Evolutionary conservation across 1,140 invertebrate species (phyloP), one percentile per base, ranked within the genome.

Genomic region (Parasteatoda tepidariorum): DNA sequence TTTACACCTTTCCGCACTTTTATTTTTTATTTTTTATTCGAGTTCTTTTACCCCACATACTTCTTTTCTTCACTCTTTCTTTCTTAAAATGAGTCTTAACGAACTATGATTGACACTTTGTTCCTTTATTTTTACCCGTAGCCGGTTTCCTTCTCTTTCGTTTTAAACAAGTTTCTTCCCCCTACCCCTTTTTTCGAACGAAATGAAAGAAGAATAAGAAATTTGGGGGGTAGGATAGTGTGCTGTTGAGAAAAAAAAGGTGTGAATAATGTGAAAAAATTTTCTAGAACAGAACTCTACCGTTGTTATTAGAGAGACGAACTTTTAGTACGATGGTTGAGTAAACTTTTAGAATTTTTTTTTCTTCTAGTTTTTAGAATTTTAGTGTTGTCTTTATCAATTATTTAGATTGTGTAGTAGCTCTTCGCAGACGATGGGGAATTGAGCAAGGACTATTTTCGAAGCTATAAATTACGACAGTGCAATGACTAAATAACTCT

Each of bases 91-190:
- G 57, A 82, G 78, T 48, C 34, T 67, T 82, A 82, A 82, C 78
- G 78, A 82, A 82, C 78, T 82, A 82, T 82, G 78, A 82, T 82
- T 82, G 78, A 82, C 78, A 41, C 38, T n/a, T 41, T 55, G 74
- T 66, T 64, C 61, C 61, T 41, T 26, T 30, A 34, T 55, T n/a
- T 24, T 70, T 48, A 48, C 38, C n/a, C n/a, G n/a, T 15, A 41
- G 30, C 48, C 34, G 18, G 62, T 76, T 48, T 48, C 64, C n/a
- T 33, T 48, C 26, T 6, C 22, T 33, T n/a, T 68, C 30, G 15
- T 71, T 57, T 73, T 33, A 31, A 66, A 11, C 54, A 48, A 6
- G 30, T 41, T 41, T 26, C 38, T 54, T 78, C 22, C 66, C 3
- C 41, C 38, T 24, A 54, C 28, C 30, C 24, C 26, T 73, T n/a